phyloP scores from a whole-genome alignment of 2,113 vertebrate species.

The Macheiramphus alcinus region DNA sequence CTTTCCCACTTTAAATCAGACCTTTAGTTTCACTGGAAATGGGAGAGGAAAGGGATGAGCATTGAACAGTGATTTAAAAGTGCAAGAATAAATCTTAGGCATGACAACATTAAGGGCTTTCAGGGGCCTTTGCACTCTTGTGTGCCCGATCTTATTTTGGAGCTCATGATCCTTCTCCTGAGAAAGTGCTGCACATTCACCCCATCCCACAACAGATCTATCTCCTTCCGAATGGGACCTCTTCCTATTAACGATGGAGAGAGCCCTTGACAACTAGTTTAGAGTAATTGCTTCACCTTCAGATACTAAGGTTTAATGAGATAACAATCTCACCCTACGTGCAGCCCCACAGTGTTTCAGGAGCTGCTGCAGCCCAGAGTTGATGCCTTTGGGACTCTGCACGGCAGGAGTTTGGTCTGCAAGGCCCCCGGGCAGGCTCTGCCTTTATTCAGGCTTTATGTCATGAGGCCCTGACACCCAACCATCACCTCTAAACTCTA shows the following conservation, averaged over 20 bases:
- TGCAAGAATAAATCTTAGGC: not conserved
- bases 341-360: not conserved
- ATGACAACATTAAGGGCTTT: not conserved
- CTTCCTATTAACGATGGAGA: not conserved
- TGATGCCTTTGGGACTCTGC: not conserved
- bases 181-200: not conserved
- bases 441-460: not conserved
- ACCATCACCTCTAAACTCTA: not conserved
- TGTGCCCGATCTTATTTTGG: not conserved
- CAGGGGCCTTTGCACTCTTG: not conserved
- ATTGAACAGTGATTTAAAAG: not conserved
- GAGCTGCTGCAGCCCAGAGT: not conserved
- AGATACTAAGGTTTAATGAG: not conserved
- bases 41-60: not conserved
- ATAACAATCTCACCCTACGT: too few species aligned
- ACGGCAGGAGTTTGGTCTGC: not conserved
- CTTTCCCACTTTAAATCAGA: not conserved
- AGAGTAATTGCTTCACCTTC: not conserved
- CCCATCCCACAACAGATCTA: not conserved
- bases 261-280: not conserved
- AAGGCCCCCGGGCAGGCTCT: not conserved
- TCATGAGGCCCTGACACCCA: accelerated
- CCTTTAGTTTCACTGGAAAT: not conserved
- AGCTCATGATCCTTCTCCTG: not conserved
- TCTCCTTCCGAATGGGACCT: not conserved